phyloP scores from a whole-genome alignment of 1,140 invertebrate species.

The Ooceraea biroi region DNA sequence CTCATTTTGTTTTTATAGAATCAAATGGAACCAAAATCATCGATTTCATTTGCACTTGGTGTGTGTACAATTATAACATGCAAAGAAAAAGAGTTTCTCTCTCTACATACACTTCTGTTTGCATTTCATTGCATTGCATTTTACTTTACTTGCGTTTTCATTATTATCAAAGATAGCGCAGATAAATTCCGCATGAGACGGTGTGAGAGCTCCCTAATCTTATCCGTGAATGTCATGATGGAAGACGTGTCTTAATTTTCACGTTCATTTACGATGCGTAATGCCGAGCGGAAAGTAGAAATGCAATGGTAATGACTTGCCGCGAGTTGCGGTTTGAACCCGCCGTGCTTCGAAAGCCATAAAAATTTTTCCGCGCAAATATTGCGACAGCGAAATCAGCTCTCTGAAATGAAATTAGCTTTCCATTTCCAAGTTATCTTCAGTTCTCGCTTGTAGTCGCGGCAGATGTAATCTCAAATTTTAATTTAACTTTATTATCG shows the following conservation, averaged over 20 bases:
- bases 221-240: slow-evolving; percentile 51
- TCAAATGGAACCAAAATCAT: no score
- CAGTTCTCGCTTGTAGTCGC: slow-evolving; percentile 13
- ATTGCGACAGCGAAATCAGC: slow-evolving; percentile 53
- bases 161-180: slow-evolving; percentile 9
- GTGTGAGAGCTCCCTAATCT: slow-evolving; percentile 53
- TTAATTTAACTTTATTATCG: slow-evolving; percentile 59
- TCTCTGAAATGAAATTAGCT: slow-evolving; percentile 59
- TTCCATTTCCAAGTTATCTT: slow-evolving; percentile 53
- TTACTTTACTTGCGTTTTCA: neutral
- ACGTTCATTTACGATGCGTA: slow-evolving; percentile 72
- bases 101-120: slow-evolving; percentile 14
- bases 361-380: slow-evolving; percentile 56
- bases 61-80: no score
- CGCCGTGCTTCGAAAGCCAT: slow-evolving; percentile 41
- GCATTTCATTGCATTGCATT: neutral
- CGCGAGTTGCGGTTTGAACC: slow-evolving; percentile 58
- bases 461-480: slow-evolving; percentile 53
- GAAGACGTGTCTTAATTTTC: slow-evolving; percentile 70
- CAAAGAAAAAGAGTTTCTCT: neutral
- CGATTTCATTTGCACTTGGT: neutral
- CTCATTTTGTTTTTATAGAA: neutral
- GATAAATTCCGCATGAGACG: slow-evolving; percentile 36
- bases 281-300: slow-evolving; percentile 29
- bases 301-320: slow-evolving; percentile 30